Evolutionary conservation across 2,113 vertebrate genomes (phyloP).

Genomic region (Bufo bufo): DNA sequence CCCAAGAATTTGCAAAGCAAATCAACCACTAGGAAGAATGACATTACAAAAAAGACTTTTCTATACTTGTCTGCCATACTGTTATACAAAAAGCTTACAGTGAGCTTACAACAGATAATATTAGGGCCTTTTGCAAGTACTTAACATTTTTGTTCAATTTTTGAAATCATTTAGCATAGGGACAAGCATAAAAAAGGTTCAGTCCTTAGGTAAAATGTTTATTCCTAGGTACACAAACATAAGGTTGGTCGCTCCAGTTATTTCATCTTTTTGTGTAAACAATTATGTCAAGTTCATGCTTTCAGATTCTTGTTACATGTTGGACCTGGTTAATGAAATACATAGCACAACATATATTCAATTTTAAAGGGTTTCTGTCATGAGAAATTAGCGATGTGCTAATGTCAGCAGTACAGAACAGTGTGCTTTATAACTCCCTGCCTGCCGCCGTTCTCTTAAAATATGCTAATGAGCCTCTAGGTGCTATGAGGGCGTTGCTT

Average conservation of each 20-base stretch:
- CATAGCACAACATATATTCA: too few species aligned
- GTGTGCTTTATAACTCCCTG: too few species aligned
- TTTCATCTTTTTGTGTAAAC: too few species aligned
- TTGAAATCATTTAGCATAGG: not conserved
- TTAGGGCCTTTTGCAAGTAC: not conserved
- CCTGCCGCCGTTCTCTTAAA: too few species aligned
- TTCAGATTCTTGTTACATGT: too few species aligned
- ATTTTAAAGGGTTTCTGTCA: too few species aligned
- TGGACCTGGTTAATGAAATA: too few species aligned
- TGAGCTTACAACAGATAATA: not conserved
- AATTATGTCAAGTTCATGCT: too few species aligned
- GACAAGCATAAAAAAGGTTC: not conserved
- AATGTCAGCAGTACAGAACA: too few species aligned
- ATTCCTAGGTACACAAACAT: not conserved
- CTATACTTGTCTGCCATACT: not conserved
- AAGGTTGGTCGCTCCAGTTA: not conserved
- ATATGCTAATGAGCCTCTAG: too few species aligned
- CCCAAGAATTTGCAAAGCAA: not conserved
- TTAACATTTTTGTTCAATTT: not conserved
- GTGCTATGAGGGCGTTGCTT: too few species aligned
- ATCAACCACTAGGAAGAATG: not conserved
- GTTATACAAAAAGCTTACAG: not conserved
- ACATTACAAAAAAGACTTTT: not conserved
- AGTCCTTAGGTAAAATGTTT: not conserved
- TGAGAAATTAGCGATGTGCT: too few species aligned